These are phyloP conservation scores for Bombycilla garrulus DNA, from an alignment of 2,113 vertebrate genomes.

Conservation along the genomic window DNA sequence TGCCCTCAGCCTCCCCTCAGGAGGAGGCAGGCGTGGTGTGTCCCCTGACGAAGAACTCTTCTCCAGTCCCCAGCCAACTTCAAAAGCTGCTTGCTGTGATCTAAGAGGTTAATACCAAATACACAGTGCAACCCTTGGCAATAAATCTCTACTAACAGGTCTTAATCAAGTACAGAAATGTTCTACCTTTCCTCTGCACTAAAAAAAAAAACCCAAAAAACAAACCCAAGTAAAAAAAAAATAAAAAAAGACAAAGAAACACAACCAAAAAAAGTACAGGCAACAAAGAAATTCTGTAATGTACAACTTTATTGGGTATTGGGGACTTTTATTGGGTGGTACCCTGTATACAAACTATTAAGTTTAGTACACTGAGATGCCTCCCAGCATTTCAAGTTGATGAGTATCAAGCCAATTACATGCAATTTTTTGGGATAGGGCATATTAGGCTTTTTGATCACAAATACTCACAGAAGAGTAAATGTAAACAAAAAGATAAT, in stretches of 20 bases:
- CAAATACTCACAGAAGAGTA: neutral
- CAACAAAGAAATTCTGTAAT: neutral
- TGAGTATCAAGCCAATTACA: neutral
- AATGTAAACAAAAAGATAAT: neutral
- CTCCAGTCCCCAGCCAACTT: constrained; percentile 4
- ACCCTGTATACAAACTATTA: neutral
- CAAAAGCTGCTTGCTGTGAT: constrained; percentile 55
- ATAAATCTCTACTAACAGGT: constrained; percentile 14
- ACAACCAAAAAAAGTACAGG: neutral
- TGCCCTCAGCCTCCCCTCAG: neutral
- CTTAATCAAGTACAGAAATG: constrained; percentile 14
- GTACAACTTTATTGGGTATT: neutral
- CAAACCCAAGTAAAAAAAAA: neutral
- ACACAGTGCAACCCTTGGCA: neutral
- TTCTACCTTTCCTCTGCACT: neutral
- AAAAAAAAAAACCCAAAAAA: neutral
- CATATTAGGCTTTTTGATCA: neutral
- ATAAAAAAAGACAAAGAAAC: neutral
- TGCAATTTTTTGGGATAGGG: neutral
- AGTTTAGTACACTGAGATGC: neutral
- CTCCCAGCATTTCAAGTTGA: neutral
- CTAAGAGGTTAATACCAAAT: constrained; percentile 24
- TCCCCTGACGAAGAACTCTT: neutral
- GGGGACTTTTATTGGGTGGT: neutral
- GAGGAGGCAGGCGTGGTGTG: neutral